These are phyloP conservation scores for Tridacna crocea DNA, from an alignment of 2,888 invertebrate species.

Conservation along the genomic window DNA sequence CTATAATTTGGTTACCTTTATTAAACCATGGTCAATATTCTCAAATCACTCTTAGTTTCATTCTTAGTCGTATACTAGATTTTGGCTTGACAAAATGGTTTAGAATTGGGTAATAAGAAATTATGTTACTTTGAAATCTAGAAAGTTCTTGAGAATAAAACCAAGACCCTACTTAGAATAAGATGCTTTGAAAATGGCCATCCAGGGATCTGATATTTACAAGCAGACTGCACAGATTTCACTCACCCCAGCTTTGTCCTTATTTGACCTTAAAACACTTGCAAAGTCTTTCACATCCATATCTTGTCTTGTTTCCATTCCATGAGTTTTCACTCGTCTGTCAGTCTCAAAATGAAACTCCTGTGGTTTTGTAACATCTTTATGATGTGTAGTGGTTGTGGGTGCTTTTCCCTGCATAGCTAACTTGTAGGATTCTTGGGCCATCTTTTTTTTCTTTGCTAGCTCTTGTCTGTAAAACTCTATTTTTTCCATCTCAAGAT, in stretches of 20 bases:
- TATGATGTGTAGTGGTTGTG: constrained; percentile 49
- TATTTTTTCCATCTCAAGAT: constrained; percentile 79
- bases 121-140: no score
- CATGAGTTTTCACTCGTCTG: constrained; percentile 72
- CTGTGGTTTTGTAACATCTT: constrained; percentile 71
- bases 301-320: constrained; percentile 52
- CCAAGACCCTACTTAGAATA: no score
- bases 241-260: constrained; percentile 52
- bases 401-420: constrained; percentile 61
- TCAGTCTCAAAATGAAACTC: constrained; percentile 80
- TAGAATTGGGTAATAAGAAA: no score
- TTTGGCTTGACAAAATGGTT: no score
- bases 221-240: no score
- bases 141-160: no score
- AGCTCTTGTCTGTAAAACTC: constrained; percentile 71
- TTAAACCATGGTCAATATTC: no score
- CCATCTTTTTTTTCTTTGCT: constrained; percentile 70
- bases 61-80: no score
- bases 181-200: no score
- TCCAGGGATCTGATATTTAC: no score
- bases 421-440: constrained; percentile 73
- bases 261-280: constrained; percentile 64
- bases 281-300: constrained; percentile 69
- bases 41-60: no score
- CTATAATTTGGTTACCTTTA: no score